These are phyloP conservation scores for Neodontobutis hainanensis DNA, from an alignment of 2,113 vertebrate species.

Conservation along the genomic window DNA sequence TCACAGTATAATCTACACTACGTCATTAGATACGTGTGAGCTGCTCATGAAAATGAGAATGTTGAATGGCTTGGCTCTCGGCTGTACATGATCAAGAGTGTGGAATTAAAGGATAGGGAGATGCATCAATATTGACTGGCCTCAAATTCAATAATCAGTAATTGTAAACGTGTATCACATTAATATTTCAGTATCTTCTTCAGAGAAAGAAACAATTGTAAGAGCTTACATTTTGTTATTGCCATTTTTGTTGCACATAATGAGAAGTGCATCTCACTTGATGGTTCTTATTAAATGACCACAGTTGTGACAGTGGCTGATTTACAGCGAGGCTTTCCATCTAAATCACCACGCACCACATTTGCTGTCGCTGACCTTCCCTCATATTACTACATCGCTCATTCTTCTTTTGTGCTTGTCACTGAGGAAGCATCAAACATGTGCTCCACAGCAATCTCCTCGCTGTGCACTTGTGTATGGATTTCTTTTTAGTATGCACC, in stretches of 20 bases:
- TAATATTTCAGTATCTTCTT: constrained; percentile 30
- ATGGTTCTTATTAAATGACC: constrained; percentile 25
- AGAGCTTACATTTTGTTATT: constrained; percentile 15
- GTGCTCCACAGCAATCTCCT: constrained; percentile 51
- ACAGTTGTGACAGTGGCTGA: constrained; percentile 49
- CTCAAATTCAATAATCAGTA: constrained; percentile 33
- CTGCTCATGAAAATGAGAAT: constrained; percentile 4
- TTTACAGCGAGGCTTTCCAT: constrained; percentile 46
- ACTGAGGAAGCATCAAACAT: constrained; percentile 55
- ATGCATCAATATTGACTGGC: constrained; percentile 10
- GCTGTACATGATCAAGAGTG: constrained; percentile 7
- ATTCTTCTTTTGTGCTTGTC: constrained; percentile 62
- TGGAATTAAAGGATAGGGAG: constrained; percentile 22
- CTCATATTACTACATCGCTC: constrained; percentile 57
- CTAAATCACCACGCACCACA: constrained; percentile 55
- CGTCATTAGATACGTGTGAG: constrained; percentile 30
- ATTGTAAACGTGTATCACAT: constrained; percentile 13
- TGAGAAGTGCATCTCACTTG: constrained; percentile 33
- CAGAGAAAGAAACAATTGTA: constrained; percentile 2
- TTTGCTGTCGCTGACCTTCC: constrained; percentile 58
- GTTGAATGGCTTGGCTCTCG: constrained; percentile 5
- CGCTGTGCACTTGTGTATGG: constrained; percentile 48
- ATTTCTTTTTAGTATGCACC: constrained; percentile 59
- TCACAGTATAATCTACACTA: constrained; percentile 47
- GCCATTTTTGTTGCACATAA: constrained; percentile 5